Evolutionary conservation across 2,797 vertebrate species (phyloP), one percentile per base, ranked within the genome.

Genomic region (Sphaeramia orbicularis): DNA sequence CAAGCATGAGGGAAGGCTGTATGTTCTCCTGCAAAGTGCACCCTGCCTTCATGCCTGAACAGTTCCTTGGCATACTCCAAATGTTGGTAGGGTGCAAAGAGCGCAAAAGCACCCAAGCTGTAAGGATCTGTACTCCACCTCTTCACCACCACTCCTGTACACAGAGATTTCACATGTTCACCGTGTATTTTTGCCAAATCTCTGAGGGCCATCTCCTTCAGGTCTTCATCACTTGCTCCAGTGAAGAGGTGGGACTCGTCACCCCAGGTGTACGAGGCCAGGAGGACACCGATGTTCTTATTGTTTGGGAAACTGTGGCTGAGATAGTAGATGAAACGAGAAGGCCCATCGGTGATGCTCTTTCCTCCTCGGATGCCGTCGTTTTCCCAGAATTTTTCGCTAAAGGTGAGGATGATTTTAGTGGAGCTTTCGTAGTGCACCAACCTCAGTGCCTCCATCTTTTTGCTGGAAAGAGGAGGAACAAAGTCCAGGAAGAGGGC

Each of bases 21-120:
- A 78, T 94, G 93, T 56, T 95, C 94, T 0, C 95, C 94, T 0
- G 95, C 94, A 32, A 95, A 95, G 85, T 94, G 89, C 45, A 94
- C 47, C 54, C 90, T 87, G 0, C 85, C 86, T 0, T 93, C 92
- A 0, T 54, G 86, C 5, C 6, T 24, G 6, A 85, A 77, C 59
- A 95, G 92, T 71, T 78, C 67, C 19, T 10, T 9, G 0, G 78
- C 16, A 16, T 89, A 90, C 13, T 91, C 71, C 4, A 75, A 47
- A 58, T 86, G 76, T 18, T 94, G 94, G 74, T 90, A 91, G 0
- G 93, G 93, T 1, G 89, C 86, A 78, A 92, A 92, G 30, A 91
- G 73, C 3, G 92, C 78, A 7, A 92, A 93, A n/a, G 92, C 90
- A 0, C 93, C 94, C 4, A 91, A 42, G 19, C 90, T 86, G 78